phyloP scores from a whole-genome alignment of 1,140 invertebrate genomes.

The Holcopasites calliopsidis region DNA sequence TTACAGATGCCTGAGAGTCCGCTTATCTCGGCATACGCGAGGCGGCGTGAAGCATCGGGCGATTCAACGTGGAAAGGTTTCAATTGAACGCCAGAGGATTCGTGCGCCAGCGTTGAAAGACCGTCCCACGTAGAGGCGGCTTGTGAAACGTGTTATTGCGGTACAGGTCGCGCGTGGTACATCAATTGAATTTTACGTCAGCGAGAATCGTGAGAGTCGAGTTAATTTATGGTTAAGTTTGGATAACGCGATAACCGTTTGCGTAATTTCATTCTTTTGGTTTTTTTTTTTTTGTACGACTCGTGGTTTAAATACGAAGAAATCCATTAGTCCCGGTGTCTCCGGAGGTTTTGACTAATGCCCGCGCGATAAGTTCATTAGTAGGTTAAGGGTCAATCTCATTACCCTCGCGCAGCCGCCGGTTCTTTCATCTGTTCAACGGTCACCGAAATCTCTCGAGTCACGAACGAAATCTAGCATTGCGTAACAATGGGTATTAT shows the following conservation, averaged over 20 bases:
- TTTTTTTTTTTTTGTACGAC: too few species aligned
- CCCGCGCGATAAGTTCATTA: background rate
- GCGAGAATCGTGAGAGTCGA: conserved; percentile 7
- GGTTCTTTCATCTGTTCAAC: background rate
- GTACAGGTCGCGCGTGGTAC: background rate
- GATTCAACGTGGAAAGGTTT: conserved; percentile 2
- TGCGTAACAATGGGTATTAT: background rate
- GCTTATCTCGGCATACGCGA: conserved; percentile 35
- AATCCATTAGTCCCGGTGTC: background rate
- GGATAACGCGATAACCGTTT: background rate
- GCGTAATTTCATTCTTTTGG: background rate
- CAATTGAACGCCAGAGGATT: background rate
- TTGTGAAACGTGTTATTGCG: conserved; percentile 14
- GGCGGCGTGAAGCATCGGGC: conserved; percentile 13
- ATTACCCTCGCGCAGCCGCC: background rate
- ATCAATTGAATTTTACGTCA: conserved; percentile 3
- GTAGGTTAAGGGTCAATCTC: background rate
- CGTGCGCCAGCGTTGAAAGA: background rate
- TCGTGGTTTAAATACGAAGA: too few species aligned
- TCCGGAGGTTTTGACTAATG: background rate
- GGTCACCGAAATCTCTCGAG: background rate
- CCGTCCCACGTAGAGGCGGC: background rate
- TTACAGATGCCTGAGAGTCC: conserved; percentile 44
- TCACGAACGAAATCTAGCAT: background rate
- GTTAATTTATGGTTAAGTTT: background rate